phyloP scores from a whole-genome alignment of 2,888 invertebrate genomes.

The Agonopterix arenella region DNA sequence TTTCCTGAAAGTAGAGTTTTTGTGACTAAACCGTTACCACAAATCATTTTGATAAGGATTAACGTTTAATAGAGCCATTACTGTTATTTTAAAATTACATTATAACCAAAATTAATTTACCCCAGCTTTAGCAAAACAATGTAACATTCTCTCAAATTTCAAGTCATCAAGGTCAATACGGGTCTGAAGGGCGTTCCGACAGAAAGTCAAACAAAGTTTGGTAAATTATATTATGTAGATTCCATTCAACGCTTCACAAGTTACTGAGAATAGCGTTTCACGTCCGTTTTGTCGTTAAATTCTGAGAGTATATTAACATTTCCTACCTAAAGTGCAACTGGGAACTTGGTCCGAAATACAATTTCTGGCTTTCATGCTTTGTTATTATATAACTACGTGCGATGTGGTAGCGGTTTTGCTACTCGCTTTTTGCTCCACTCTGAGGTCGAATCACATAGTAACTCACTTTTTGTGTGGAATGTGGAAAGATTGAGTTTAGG shows the following conservation, averaged over 20 bases:
- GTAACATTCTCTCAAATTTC: background rate
- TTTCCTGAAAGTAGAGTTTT: background rate
- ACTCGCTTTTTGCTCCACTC: background rate
- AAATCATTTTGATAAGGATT: background rate
- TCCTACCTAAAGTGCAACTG: slow-evolving; percentile 9
- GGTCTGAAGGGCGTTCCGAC: background rate
- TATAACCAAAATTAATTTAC: background rate
- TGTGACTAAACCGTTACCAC: background rate
- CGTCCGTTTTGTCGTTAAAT: slow-evolving; percentile 7
- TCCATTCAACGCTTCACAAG: slow-evolving; percentile 8
- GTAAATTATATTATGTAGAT: slow-evolving; percentile 12
- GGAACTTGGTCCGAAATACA: slow-evolving; percentile 5
- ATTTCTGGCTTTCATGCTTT: slow-evolving; percentile 1
- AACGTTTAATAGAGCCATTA: background rate
- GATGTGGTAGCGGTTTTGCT: background rate
- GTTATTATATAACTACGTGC: background rate
- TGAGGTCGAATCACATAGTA: background rate
- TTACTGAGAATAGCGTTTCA: slow-evolving; percentile 5
- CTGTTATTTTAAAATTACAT: background rate
- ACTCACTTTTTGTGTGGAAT: too few relatives aligned
- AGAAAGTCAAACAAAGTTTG: slow-evolving; percentile 11
- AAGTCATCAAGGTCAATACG: slow-evolving; percentile 1
- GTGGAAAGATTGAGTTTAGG: too few relatives aligned
- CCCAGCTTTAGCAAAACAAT: background rate
- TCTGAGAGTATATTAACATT: slow-evolving; percentile 8